phyloP scores from a whole-genome alignment of 2,113 vertebrate species.

The Phrynocephalus versicolor region DNA sequence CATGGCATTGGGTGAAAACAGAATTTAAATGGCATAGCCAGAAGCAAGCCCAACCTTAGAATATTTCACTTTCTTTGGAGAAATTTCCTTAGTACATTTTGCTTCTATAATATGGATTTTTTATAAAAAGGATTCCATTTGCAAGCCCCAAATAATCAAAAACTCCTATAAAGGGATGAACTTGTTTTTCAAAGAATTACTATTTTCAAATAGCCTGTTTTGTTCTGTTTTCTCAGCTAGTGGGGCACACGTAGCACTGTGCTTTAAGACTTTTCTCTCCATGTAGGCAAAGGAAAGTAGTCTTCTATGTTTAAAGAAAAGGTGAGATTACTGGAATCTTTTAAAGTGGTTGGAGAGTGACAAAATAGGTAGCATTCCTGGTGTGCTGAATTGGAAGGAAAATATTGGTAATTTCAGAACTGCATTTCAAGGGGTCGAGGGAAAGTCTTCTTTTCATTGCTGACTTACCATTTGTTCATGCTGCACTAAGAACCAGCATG shows the following conservation, averaged over 20 bases:
- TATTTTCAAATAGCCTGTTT: constrained; percentile 3
- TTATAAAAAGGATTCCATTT: too few species aligned
- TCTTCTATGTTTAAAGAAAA: not conserved
- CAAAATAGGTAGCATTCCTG: not conserved
- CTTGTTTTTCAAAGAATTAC: constrained; percentile 5
- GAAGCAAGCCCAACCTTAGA: not conserved
- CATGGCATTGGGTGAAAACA: not conserved
- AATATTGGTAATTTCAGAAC: not conserved
- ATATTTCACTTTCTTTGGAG: not conserved
- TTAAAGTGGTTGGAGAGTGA: not conserved
- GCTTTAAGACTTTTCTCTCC: not conserved
- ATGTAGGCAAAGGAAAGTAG: not conserved
- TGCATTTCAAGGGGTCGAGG: constrained; percentile 15
- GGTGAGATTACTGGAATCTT: not conserved
- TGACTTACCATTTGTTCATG: constrained; percentile 11
- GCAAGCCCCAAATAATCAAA: too few species aligned
- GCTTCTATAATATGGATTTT: not conserved
- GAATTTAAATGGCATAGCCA: not conserved
- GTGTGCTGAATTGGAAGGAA: not conserved
- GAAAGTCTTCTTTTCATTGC: not conserved
- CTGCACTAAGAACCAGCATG: constrained; percentile 2
- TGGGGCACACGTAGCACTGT: not conserved
- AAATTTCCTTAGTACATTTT: not conserved
- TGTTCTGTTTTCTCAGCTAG: not conserved
- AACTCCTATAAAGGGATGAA: not conserved